Percentiles rank a stretch among this genome's conserved stretches.
These are phyloP conservation scores for Coremacera marginata DNA, from an alignment of 2,888 invertebrate genomes.

Conservation along the genomic window DNA sequence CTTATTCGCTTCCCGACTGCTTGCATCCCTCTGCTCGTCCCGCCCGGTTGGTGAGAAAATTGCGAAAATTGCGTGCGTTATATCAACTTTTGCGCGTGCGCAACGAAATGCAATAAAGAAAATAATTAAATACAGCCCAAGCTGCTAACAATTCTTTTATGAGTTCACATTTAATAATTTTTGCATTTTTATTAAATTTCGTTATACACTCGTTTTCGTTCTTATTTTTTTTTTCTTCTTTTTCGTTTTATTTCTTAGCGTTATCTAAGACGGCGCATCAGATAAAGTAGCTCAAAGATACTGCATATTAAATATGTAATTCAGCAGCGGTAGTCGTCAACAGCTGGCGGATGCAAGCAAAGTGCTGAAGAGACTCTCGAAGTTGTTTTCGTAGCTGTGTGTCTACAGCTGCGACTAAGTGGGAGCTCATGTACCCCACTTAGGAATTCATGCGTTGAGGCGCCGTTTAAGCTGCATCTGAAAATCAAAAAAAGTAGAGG, in stretches of 20 bases:
- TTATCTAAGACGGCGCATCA: conserved; percentile 44
- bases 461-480: conserved; percentile 1
- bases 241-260: conserved; percentile 44
- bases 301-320: conserved; percentile 29
- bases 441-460: conserved; percentile 8
- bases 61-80: not conserved
- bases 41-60: not conserved
- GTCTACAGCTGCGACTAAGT: no score
- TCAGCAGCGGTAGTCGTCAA: not conserved
- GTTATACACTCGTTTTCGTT: not conserved
- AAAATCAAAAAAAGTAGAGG: not conserved
- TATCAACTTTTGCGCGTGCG: not conserved
- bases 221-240: not conserved
- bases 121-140: conserved; percentile 28
- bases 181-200: conserved; percentile 58
- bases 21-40: not conserved
- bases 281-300: conserved; percentile 44
- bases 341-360: not conserved
- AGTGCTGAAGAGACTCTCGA: not conserved
- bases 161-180: conserved; percentile 60
- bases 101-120: not conserved
- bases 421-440: not conserved
- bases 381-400: not conserved
- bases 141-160: conserved; percentile 52
- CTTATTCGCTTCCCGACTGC: not conserved